Evolutionary conservation across 2,888 invertebrate genomes (phyloP).

Genomic region (Agrochola circellaris): DNA sequence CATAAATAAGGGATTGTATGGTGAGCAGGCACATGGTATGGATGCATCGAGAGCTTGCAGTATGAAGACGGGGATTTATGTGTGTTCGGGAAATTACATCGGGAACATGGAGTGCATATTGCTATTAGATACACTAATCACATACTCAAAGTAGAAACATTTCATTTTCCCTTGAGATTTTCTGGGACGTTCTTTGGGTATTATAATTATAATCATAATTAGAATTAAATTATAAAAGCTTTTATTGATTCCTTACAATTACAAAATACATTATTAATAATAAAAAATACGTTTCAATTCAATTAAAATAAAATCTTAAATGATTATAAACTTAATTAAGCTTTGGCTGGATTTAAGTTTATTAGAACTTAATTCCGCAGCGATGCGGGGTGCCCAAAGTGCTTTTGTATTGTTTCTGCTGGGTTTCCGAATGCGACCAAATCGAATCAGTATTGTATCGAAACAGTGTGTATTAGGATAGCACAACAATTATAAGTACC

Average conservation of each 20-base stretch:
- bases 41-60: conserved; percentile 36
- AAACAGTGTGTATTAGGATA: too few relatives aligned
- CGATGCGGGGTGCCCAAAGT: not conserved
- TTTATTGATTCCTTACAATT: too few relatives aligned
- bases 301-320: too few relatives aligned
- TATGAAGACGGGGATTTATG: conserved; percentile 33
- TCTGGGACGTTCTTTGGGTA: not conserved
- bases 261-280: too few relatives aligned
- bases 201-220: too few relatives aligned
- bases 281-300: too few relatives aligned
- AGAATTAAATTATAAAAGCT: too few relatives aligned
- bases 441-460: not conserved
- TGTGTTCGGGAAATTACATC: not conserved
- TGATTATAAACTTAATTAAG: too few relatives aligned
- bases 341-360: too few relatives aligned
- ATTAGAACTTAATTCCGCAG: not conserved
- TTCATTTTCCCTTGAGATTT: not conserved
- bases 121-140: not conserved
- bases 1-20: conserved; percentile 36
- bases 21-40: conserved; percentile 30
- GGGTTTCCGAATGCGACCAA: not conserved
- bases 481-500: not conserved
- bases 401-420: not conserved
- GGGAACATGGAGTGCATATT: not conserved
- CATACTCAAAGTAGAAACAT: not conserved